phyloP scores from a whole-genome alignment of 2,113 vertebrate species.

The Ciconia stormi region DNA sequence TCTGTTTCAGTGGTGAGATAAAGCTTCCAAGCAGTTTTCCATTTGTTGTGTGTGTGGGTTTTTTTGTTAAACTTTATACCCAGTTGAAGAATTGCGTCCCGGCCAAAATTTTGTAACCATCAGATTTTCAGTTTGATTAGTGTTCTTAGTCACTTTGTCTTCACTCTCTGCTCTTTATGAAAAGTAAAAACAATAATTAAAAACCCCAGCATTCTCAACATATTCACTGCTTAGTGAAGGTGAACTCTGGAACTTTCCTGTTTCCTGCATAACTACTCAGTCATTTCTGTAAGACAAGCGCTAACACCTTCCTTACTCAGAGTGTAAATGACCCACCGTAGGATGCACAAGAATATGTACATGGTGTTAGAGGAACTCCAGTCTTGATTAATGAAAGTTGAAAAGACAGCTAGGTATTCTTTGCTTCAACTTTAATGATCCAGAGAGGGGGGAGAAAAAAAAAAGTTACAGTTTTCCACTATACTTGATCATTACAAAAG shows the following conservation, averaged over 20 bases:
- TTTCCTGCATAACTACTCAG: background rate
- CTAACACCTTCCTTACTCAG: background rate
- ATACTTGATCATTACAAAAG: background rate
- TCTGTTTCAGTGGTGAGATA: background rate
- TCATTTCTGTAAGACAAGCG: background rate
- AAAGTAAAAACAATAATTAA: background rate
- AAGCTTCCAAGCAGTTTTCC: background rate
- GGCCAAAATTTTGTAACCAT: background rate
- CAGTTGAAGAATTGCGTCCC: background rate
- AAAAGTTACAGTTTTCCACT: background rate
- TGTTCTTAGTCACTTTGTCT: background rate
- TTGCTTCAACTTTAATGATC: background rate
- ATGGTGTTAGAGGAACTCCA: background rate
- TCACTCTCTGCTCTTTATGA: background rate
- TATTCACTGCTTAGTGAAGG: background rate
- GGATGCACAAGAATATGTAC: background rate
- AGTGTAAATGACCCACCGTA: background rate
- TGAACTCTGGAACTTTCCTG: background rate
- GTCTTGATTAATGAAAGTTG: background rate
- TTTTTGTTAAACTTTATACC: background rate
- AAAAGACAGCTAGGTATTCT: background rate
- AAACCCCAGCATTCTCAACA: background rate
- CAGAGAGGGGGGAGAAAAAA: rapidly evolving
- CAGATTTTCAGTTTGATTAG: background rate
- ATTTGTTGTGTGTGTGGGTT: background rate